Conservation (phyloP, 2,888 invertebrate species). For the Eilema sororculum region DNA sequence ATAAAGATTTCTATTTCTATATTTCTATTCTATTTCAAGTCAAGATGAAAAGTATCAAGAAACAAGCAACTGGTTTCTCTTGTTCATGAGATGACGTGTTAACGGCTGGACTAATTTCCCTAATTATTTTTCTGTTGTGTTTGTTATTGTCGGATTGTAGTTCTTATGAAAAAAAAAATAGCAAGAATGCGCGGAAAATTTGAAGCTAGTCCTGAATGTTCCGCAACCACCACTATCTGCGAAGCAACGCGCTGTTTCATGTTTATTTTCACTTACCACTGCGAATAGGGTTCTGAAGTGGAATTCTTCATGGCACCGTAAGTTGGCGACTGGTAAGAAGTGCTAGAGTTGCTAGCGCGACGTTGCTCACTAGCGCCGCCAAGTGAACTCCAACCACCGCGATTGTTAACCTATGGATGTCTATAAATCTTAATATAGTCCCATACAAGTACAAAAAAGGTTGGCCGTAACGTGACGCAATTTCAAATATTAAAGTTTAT, state of each 20-base stretch:
- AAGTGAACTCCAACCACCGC: slow-evolving; percentile 79
- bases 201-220: not conserved
- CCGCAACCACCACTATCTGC: too few species aligned
- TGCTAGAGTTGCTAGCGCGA: slow-evolving; percentile 67
- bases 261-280: slow-evolving; percentile 64
- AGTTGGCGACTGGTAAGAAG: slow-evolving; percentile 68
- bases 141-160: too few species aligned
- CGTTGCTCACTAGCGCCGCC: slow-evolving; percentile 71
- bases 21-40: not conserved
- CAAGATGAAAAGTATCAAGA: not conserved
- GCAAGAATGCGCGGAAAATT: too few species aligned
- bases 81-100: too few species aligned
- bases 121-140: too few species aligned
- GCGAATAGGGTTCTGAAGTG: slow-evolving; percentile 79
- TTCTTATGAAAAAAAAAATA: too few species aligned
- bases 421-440: not conserved
- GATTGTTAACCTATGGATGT: slow-evolving; percentile 77
- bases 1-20: too few species aligned
- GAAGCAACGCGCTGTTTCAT: too few species aligned
- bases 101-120: too few species aligned
- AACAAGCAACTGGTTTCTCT: too few species aligned
- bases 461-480: not conserved
- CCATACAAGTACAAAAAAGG: too few species aligned
- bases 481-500: not conserved
- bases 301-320: slow-evolving; percentile 83